Evolutionary conservation across 2,888 invertebrate species (phyloP).

Genomic region (Melieria crassipennis): DNA sequence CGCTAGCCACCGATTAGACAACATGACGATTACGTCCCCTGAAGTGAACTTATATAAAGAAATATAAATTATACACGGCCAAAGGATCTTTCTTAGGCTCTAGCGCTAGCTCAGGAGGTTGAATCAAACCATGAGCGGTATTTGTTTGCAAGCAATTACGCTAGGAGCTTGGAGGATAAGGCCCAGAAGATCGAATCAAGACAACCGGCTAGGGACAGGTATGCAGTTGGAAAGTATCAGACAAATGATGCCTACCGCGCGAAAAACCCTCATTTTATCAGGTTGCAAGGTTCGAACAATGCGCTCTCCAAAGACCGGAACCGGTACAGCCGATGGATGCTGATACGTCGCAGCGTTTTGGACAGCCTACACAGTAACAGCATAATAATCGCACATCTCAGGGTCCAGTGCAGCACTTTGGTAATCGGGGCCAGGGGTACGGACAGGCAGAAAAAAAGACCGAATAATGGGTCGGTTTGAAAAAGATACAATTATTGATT

Average conservation of each 20-base stretch:
- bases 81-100: background rate
- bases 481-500: constrained; percentile 18
- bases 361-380: background rate
- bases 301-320: background rate
- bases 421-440: background rate
- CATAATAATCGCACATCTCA: background rate
- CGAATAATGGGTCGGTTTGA: background rate
- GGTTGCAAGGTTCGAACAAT: background rate
- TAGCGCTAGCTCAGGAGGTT: constrained; percentile 30
- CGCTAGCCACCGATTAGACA: constrained; percentile 3
- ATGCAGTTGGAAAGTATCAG: background rate
- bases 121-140: constrained; percentile 32
- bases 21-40: constrained; percentile 3
- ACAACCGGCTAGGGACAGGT: background rate
- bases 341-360: background rate
- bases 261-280: background rate
- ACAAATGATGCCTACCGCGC: background rate
- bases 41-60: constrained; percentile 13
- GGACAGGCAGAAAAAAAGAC: no score
- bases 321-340: background rate
- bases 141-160: constrained; percentile 32
- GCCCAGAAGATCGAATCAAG: constrained; percentile 4
- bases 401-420: background rate
- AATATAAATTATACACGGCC: constrained; percentile 30
- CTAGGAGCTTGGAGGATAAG: constrained; percentile 30